phyloP scores from a whole-genome alignment of 2,113 vertebrate genomes.

The Cardinalis cardinalis region DNA sequence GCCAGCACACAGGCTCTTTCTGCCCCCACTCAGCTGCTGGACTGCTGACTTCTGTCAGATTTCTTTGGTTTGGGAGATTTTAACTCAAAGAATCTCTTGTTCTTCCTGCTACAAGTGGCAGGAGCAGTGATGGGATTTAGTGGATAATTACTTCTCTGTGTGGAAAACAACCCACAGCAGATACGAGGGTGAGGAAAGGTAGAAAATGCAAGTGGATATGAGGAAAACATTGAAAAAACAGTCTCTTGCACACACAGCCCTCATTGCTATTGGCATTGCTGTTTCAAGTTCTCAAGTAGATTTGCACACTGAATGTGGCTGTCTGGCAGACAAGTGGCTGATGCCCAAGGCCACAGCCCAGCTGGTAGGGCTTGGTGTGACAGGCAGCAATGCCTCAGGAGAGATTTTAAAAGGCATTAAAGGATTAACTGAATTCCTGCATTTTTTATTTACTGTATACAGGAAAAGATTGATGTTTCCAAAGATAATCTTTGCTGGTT shows the following conservation, averaged over 20 bases:
- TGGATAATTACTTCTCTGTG: background rate
- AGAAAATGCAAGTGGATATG: background rate
- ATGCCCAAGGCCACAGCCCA: background rate
- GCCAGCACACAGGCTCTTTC: background rate
- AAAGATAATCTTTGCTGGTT: background rate
- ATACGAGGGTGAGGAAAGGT: background rate
- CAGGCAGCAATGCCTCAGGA: background rate
- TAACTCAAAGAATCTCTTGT: rapidly evolving
- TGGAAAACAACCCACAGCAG: background rate
- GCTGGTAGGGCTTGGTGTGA: background rate
- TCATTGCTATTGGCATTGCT: rapidly evolving
- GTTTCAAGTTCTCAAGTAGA: background rate
- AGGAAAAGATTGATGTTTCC: background rate
- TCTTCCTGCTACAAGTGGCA: background rate
- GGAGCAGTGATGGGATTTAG: background rate
- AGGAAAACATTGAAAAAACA: background rate
- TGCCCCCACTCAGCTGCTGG: background rate
- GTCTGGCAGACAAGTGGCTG: background rate
- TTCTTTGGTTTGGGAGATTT: background rate
- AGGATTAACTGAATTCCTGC: background rate
- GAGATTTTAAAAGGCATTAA: background rate
- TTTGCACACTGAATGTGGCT: background rate
- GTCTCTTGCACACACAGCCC: background rate
- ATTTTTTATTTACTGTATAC: background rate
- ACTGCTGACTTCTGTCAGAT: background rate